Base-by-base conservation (phyloP, 1,140 invertebrate species). In the Tetragonula clypearis region DNA sequence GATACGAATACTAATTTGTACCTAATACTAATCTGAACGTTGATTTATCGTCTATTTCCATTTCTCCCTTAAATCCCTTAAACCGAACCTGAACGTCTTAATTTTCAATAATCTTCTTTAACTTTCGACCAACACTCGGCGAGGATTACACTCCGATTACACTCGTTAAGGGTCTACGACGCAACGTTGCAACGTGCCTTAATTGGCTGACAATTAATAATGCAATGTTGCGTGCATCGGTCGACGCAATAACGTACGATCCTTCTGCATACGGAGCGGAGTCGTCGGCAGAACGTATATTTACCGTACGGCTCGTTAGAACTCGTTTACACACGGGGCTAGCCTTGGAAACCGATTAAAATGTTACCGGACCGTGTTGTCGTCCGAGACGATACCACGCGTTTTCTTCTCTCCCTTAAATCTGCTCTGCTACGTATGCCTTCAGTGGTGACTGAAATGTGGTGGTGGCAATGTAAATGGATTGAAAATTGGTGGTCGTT, bases 181-280 rank as follows among this genome's bases (percentile, higher is more conserved):
- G 83, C 60, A 72, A 49, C 83, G 60, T 85, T 73, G 79, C 87
- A 89, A 76, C 82, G 26, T 15, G 66, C 75, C 86, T 89, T 90
- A 90, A 90, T 89, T 87, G 86, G 68, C 79, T 78, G 68, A 80
- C 77, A 87, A 90, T 90, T 87, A 90, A 89, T 86, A 89, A 89
- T 85, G 88, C 66, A 84, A 73, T 76, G 77, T 79, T 71, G 65
- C 74, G 86, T 79, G 85, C 79, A 74, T 56, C 66, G 79, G 49
- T 69, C 55, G 77, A 69, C 23, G 77, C 69, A 62, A 58, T 49
- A 56, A 55, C 66, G 58, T 79, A 75, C 72, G 65, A 89, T 84
- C 68, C 56, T 56, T 26, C 14, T 73, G 85, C 79, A 80, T 79
- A 8, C 41, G 8, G 41, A 41, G 79, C 49, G 68, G 79, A 89